A percentile compares a stretch with the other conserved stretches of the same genome.
phyloP scores from a whole-genome alignment of 2,797 vertebrate genomes.

The Austrolebias charrua region DNA sequence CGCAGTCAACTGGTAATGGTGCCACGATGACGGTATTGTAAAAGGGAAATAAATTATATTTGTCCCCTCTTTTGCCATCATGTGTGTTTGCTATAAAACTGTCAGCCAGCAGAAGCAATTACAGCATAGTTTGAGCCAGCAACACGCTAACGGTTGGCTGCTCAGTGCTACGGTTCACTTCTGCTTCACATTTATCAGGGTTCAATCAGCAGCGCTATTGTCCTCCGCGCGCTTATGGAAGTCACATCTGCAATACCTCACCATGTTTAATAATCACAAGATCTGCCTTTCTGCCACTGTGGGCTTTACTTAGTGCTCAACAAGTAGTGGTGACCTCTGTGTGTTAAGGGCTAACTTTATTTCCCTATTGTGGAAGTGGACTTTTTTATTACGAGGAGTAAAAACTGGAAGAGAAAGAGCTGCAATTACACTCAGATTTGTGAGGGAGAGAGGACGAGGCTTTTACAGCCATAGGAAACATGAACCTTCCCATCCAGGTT shows the following conservation, averaged over 20 bases:
- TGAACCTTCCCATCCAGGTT: conserved; percentile 19
- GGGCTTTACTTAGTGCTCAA: conserved; percentile 23
- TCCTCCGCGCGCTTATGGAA: conserved; percentile 12
- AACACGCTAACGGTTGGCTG: conserved; percentile 31
- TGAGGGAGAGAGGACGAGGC: conserved; percentile 34
- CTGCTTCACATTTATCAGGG: conserved; percentile 53
- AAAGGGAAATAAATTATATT: conserved; percentile 46
- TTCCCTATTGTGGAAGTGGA: conserved; percentile 26
- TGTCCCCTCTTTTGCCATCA: conserved; percentile 33
- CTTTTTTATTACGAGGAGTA: conserved; percentile 20
- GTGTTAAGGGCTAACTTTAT: not conserved
- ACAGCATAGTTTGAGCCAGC: conserved; percentile 44
- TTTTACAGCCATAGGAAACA: conserved; percentile 29
- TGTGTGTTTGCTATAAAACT: conserved; percentile 64
- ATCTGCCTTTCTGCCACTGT: conserved; percentile 12
- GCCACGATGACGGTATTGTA: conserved; percentile 41
- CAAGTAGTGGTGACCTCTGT: conserved; percentile 26
- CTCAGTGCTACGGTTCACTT: conserved; percentile 40
- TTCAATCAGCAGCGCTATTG: conserved; percentile 17
- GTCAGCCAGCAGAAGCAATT: conserved; percentile 63
- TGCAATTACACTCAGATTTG: conserved; percentile 60
- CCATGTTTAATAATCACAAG: conserved; percentile 29
- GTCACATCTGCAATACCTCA: conserved; percentile 12
- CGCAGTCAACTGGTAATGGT: conserved; percentile 45
- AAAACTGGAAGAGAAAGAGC: conserved; percentile 37